These are phyloP conservation scores for Boulengeromyrus knoepffleri DNA, from an alignment of 2,113 vertebrate species.

Conservation along the genomic window DNA sequence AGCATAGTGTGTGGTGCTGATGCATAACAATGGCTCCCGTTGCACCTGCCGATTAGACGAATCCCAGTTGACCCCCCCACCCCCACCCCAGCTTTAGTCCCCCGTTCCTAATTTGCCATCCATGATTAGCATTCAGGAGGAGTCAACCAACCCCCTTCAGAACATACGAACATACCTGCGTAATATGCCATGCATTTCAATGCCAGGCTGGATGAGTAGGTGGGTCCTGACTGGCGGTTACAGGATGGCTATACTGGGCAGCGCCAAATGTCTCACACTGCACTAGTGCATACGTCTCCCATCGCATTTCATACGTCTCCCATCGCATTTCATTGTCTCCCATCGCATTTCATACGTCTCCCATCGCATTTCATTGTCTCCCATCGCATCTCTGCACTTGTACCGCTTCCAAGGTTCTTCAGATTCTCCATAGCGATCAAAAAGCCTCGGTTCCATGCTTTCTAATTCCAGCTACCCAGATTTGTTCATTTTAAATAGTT, in stretches of 20 bases:
- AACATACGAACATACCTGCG: neutral
- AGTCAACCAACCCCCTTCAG: neutral
- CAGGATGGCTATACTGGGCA: neutral
- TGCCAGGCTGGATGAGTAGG: neutral
- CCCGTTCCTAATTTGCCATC: neutral
- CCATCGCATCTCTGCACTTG: neutral
- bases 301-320: neutral
- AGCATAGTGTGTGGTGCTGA: neutral
- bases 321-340: neutral
- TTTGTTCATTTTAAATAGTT: neutral
- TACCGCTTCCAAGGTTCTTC: neutral
- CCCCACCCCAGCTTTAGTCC: neutral
- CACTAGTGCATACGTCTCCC: too few relatives aligned
- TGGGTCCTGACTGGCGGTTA: neutral
- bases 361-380: too few relatives aligned
- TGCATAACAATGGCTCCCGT: neutral
- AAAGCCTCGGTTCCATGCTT: neutral
- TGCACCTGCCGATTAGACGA: neutral
- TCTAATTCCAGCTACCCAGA: neutral
- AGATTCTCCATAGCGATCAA: neutral
- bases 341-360: too few relatives aligned
- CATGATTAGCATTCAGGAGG: slow-evolving; percentile 7
- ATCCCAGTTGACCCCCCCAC: neutral
- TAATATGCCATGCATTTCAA: neutral
- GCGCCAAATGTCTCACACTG: neutral